Evolutionary conservation across 1,140 invertebrate species (phyloP).

Genomic region (Agrypnia vestita): DNA sequence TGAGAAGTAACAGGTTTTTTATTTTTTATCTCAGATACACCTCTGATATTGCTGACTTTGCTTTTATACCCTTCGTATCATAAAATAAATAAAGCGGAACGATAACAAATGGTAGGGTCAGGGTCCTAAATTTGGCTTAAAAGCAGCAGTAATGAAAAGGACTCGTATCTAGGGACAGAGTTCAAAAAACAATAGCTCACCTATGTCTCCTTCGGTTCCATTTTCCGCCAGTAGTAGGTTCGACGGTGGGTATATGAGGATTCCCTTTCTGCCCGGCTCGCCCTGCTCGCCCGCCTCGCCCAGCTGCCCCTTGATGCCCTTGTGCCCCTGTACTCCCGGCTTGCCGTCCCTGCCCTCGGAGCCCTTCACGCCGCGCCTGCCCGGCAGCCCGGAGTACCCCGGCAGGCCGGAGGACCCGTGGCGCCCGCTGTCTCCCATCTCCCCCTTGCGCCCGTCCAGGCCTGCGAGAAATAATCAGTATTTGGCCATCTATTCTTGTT

Average conservation of each 20-base stretch:
- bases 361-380: constrained; percentile 75
- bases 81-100: too few species aligned
- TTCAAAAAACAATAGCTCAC: constrained; percentile 50
- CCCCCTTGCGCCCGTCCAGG: constrained; percentile 76
- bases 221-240: constrained; percentile 60
- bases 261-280: not conserved
- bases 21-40: too few species aligned
- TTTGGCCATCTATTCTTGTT: too few species aligned
- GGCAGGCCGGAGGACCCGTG: constrained; percentile 72
- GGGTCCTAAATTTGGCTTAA: too few species aligned
- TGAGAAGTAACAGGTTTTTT: too few species aligned
- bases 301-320: constrained; percentile 62
- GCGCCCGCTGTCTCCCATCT: constrained; percentile 78
- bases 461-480: constrained; percentile 64
- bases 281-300: constrained; percentile 32
- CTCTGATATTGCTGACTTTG: too few species aligned
- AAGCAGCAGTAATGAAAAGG: too few species aligned
- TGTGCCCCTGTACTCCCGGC: constrained; percentile 60
- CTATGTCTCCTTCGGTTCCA: constrained; percentile 66
- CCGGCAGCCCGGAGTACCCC: constrained; percentile 73
- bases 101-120: too few species aligned
- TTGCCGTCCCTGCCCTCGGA: constrained; percentile 70
- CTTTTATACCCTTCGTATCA: too few species aligned
- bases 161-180: too few species aligned
- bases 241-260: not conserved